phyloP scores from a whole-genome alignment of 2,797 vertebrate genomes.

The Ciconia nigra region DNA sequence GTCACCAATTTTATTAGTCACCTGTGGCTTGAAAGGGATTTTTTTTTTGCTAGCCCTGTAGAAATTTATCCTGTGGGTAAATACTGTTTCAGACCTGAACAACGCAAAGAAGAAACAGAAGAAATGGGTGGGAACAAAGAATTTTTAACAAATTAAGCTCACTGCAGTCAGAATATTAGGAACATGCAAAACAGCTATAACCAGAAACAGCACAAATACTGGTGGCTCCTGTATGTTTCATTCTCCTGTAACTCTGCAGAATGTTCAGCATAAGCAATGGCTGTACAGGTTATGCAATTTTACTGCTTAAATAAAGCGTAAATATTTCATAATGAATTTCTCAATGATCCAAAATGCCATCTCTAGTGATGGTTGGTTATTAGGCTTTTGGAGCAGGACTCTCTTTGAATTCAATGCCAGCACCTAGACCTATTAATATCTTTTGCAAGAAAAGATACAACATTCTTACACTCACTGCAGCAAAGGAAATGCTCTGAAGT shows the following conservation, averaged over 20 bases:
- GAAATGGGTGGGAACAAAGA: background rate
- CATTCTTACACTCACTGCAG: background rate
- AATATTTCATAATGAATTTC: background rate
- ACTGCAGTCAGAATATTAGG: background rate
- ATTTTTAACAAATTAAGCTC: background rate
- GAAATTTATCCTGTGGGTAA: background rate
- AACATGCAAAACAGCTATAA: background rate
- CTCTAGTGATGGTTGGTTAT: background rate
- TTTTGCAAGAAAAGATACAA: background rate
- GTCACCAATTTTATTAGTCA: background rate
- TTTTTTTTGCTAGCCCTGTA: no score
- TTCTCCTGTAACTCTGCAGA: background rate
- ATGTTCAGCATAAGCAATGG: background rate
- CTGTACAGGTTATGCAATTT: background rate
- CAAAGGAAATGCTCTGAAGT: background rate
- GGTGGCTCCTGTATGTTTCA: background rate
- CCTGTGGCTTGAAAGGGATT: background rate
- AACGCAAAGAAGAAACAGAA: background rate
- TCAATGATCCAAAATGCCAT: background rate
- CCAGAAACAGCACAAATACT: background rate
- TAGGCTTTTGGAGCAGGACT: background rate
- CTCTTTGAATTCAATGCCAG: background rate
- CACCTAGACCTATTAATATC: background rate
- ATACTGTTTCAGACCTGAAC: background rate
- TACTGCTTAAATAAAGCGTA: background rate